These are phyloP conservation scores for Protophormia terraenovae DNA, from an alignment of 2,888 invertebrate genomes.

Conservation along the genomic window DNA sequence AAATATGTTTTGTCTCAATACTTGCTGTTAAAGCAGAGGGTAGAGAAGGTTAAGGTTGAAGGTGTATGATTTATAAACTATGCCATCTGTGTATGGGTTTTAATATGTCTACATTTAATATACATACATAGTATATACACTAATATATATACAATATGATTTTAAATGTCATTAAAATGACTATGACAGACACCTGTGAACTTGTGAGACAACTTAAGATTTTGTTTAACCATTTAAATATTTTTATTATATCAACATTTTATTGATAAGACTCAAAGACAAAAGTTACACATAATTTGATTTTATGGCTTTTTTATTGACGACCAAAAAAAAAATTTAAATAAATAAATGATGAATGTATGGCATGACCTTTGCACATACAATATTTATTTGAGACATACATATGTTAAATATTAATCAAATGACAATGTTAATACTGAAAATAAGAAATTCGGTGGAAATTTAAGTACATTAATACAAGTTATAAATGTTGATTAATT, in stretches of 20 bases:
- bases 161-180: conserved; percentile 29
- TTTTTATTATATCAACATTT: background rate
- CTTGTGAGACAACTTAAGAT: background rate
- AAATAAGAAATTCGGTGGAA: background rate
- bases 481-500: too few species aligned
- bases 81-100: too few species aligned
- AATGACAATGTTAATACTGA: background rate
- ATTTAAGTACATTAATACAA: too few species aligned
- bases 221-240: background rate
- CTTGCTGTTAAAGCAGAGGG: background rate
- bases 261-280: background rate
- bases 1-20: background rate
- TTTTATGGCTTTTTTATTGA: background rate
- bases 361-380: background rate
- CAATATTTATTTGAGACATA: background rate
- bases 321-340: background rate
- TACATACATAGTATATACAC: background rate
- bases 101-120: too few species aligned
- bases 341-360: background rate
- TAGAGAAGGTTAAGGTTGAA: background rate
- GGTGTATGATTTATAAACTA: background rate
- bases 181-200: conserved; percentile 31
- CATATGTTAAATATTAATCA: background rate
- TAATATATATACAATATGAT: conserved; percentile 5
- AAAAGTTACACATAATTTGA: background rate